Evolutionary conservation across 2,888 invertebrate genomes (phyloP).

Genomic region (Oligia latruncula): DNA sequence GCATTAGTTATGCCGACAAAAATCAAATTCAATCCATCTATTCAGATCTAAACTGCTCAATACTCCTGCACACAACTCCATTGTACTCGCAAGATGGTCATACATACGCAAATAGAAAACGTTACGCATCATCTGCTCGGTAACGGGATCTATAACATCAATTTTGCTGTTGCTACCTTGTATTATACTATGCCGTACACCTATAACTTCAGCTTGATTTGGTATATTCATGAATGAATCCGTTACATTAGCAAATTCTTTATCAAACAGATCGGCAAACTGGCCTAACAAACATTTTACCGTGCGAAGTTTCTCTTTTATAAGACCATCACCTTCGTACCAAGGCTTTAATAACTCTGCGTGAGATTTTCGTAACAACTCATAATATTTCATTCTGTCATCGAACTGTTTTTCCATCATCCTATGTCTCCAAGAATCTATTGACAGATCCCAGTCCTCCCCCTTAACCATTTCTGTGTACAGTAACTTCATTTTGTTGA

Average conservation of each 20-base stretch:
- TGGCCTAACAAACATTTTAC: slow-evolving; percentile 75
- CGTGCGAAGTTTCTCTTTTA: slow-evolving; percentile 77
- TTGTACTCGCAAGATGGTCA: slow-evolving; percentile 75
- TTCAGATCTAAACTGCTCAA: slow-evolving; percentile 84
- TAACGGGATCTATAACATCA: slow-evolving; percentile 41
- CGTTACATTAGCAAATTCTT: slow-evolving; percentile 72
- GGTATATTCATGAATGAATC: slow-evolving; percentile 42
- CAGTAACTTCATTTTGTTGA: slow-evolving; percentile 76
- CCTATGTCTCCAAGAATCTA: slow-evolving; percentile 79
- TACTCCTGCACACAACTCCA: slow-evolving; percentile 81
- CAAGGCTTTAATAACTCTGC: slow-evolving; percentile 80
- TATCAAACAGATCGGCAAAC: slow-evolving; percentile 79
- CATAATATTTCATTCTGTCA: slow-evolving; percentile 82
- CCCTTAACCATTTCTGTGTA: slow-evolving; percentile 77
- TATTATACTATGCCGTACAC: neutral
- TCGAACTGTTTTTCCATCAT: slow-evolving; percentile 82
- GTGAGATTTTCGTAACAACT: slow-evolving; percentile 75
- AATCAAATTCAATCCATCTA: slow-evolving; percentile 85
- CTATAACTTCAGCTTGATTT: fast-evolving
- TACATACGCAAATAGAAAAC: slow-evolving; percentile 79
- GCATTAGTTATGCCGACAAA: slow-evolving; percentile 70
- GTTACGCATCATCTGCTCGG: slow-evolving; percentile 67
- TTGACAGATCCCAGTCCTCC: slow-evolving; percentile 81
- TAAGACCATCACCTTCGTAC: slow-evolving; percentile 78
- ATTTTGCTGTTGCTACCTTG: neutral